Base-by-base conservation (phyloP, 2,888 invertebrate species). In the Vesta saturnalis region DNA sequence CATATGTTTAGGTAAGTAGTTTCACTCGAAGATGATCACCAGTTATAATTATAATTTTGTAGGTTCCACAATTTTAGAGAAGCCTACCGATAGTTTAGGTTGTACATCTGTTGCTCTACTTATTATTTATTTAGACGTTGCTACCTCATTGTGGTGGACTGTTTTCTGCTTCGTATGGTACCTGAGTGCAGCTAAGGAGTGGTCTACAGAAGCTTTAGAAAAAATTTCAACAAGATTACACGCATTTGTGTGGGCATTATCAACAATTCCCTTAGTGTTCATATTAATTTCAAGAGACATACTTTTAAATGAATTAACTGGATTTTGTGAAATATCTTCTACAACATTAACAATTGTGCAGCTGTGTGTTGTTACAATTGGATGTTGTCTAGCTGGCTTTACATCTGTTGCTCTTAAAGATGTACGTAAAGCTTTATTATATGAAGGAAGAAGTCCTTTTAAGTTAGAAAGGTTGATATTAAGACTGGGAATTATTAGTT, bases 191-290 rank as follows among this genome's bases (percentile, higher is more conserved):
- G 93, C 94, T 52, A 92, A 95, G 81, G 95, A 96, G 81, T 96
- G 96, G 96, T 94, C 95, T 21, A 94, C 94, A 66, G 96, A 96
- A 84, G 95, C 95, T 1, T 88, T 96, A 60, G 95, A 95, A 83
- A 91, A 93, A 57, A 92, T 94, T 22, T 92, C 95, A 0, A 91
- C 93, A 15, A 92, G 95, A 77, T 90, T 96, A 73, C 96, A 96
- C 83, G 90, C 94, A 1, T 89, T 91, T 0, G 92, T 95, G 1
- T 97, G 96, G 96, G 94, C 94, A 67, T 89, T 94, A 76, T 95
- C 96, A 0, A 91, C 94, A 46, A 90, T 94, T 10, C 91, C 94
- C 78, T 94, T 95, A 14, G 93, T 95, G 65, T 92, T 92, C 2
- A 92, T 94, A 15, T 84, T 96, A 39, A 90, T 94, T 30, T 88